A percentile compares a stretch with the other conserved stretches of the same genome.
Conservation (phyloP, 2,888 invertebrate genomes). For the Leptopilina drosophilae region DNA sequence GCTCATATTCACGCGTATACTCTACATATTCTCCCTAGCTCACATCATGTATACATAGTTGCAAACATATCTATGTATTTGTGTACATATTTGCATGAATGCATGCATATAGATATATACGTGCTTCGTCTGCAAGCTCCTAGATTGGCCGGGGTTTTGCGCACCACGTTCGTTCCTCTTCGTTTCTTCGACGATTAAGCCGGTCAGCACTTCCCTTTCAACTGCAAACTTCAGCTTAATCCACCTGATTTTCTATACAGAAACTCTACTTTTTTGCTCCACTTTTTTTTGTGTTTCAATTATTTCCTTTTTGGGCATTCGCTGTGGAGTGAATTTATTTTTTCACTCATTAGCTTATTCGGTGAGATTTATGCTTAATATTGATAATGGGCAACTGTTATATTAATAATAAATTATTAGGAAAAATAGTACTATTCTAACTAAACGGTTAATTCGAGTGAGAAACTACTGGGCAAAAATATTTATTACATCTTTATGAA, state of each 20-base stretch:
- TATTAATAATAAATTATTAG: too few relatives aligned
- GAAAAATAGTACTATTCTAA: too few relatives aligned
- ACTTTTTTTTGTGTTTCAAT: background rate
- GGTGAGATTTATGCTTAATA: too few relatives aligned
- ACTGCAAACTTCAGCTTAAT: conserved; percentile 35
- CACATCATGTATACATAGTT: conserved; percentile 27
- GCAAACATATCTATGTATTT: conserved; percentile 39
- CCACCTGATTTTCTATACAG: conserved; percentile 3
- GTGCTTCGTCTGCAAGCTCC: conserved; percentile 49
- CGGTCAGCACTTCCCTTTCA: conserved; percentile 52
- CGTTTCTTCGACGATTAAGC: conserved; percentile 50
- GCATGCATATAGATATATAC: conserved; percentile 13
- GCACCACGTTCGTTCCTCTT: conserved; percentile 43
- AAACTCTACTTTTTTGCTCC: conserved; percentile 14
- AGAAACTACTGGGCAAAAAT: too few relatives aligned
- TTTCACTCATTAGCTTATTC: too few relatives aligned
- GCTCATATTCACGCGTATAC: conserved; percentile 15
- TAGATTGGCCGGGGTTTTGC: conserved; percentile 53
- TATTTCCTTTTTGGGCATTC: too few relatives aligned
- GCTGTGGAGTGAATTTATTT: too few relatives aligned
- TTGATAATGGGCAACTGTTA: too few relatives aligned
- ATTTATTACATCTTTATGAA: too few relatives aligned
- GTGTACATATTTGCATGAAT: conserved; percentile 46
- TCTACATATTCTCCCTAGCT: too few relatives aligned
- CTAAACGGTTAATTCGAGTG: too few relatives aligned